Evolutionary conservation across 2,888 invertebrate genomes (phyloP).

Genomic region (Campaea margaritaria): DNA sequence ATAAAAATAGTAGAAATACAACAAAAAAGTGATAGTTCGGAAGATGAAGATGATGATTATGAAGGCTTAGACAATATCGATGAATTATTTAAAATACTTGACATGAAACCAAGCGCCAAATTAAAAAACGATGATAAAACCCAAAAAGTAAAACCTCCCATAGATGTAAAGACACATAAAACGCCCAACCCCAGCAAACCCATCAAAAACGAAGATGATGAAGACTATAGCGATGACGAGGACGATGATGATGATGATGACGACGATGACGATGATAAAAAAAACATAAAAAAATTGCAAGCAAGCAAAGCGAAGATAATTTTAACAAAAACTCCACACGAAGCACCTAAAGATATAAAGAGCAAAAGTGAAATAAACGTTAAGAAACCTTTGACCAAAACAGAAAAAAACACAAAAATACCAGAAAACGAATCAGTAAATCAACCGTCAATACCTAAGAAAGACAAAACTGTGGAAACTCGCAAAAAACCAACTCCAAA

Average conservation of each 20-base stretch:
- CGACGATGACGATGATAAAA: slow-evolving; percentile 33
- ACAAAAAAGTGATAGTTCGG: not conserved
- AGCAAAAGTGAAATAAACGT: slow-evolving; percentile 24
- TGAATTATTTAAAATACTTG: slow-evolving; percentile 40
- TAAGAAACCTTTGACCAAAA: slow-evolving; percentile 27
- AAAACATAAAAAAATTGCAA: slow-evolving; percentile 34
- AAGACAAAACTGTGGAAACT: slow-evolving; percentile 15
- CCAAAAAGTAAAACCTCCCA: slow-evolving; percentile 16
- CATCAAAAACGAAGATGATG: slow-evolving; percentile 36
- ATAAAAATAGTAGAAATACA: not conserved
- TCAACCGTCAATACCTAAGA: not conserved
- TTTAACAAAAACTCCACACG: slow-evolving; percentile 9
- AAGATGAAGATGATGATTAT: slow-evolving; percentile 38
- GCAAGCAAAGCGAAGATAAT: slow-evolving; percentile 8
- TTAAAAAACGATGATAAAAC: slow-evolving; percentile 20
- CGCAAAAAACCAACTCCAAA: slow-evolving; percentile 7
- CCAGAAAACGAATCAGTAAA: slow-evolving; percentile 14
- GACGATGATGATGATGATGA: slow-evolving; percentile 46
- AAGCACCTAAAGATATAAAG: slow-evolving; percentile 25
- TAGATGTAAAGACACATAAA: slow-evolving; percentile 24
- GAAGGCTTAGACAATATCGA: slow-evolving; percentile 40
- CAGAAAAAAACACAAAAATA: slow-evolving; percentile 24
- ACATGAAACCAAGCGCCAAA: slow-evolving; percentile 41
- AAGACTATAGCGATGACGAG: slow-evolving; percentile 51
- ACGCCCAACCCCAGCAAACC: slow-evolving; percentile 25